Base-by-base conservation (phyloP, 2,888 invertebrate genomes). In the Oligia fasciuncula region DNA sequence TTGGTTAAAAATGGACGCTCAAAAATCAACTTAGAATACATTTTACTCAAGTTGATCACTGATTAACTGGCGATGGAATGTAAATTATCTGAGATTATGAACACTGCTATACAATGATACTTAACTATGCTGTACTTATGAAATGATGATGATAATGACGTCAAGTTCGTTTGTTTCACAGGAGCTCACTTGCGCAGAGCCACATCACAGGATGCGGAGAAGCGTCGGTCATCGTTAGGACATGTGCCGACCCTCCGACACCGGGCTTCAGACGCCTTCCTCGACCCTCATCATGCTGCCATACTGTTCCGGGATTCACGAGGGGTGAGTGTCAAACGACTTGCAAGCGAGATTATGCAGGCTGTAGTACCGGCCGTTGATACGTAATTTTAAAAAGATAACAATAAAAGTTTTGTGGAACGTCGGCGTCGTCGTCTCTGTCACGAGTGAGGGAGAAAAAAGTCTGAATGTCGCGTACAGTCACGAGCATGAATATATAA, bases 241-340 rank as follows among this genome's bases (percentile, higher is more conserved):
- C 97, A 98, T 78, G 94, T 96, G 74, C 93, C 95, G 9, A 88
- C 91, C 2, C 87, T 91, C 46, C 92, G 96, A 19, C 98, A 98
- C 90, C 97, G 98, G 85, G 98, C 98, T 1, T 98, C 98, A 0
- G 99, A 99, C 93, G 98, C 98, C 75, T 98, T 97, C 89, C 95
- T 99, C 86, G 99, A 99, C 96, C 99, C 99, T 35, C 97, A 98
- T 90, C 99, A 99, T 95, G 98, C 99, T 74, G 99, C 99, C 90
- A 99, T 99, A 91, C 97, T 99, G 85, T 99, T 99, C 95, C 97
- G 99, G 90, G 99, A 99, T 95, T 98, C 99, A n/a, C 97, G 99
- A 97, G 99, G 99, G 97, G 99, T 99, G 95, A 98, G 98, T 97
- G 14, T 68, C 19, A 76, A 29, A 43, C 73, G 17, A 73, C 23